A percentile compares a stretch with the other conserved stretches of the same genome.
Conservation (phyloP, 2,113 vertebrate genomes). For the Empidonax traillii region DNA sequence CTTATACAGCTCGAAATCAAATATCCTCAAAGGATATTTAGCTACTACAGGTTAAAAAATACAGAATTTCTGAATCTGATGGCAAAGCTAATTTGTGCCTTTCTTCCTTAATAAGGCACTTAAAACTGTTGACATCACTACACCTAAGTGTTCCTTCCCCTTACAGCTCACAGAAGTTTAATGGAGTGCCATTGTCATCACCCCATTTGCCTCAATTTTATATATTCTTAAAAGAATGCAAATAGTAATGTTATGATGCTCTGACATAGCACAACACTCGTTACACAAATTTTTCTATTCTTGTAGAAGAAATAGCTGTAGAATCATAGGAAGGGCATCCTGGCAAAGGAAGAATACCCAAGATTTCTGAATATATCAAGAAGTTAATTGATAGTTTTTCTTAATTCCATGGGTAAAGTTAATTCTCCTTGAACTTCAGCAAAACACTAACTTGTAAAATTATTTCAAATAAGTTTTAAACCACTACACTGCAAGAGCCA, state of each 20-base stretch:
- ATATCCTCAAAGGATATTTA: neutral
- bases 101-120: neutral
- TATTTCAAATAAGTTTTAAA: neutral
- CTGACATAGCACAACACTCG: neutral
- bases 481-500: neutral
- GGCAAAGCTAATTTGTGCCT: neutral
- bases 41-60: neutral
- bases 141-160: neutral
- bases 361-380: neutral
- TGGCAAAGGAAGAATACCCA: neutral
- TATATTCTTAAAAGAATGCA: neutral
- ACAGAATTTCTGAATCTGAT: neutral
- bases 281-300: neutral
- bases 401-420: neutral
- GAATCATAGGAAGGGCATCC: neutral
- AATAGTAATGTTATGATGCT: neutral
- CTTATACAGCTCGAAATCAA: neutral
- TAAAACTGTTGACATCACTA: neutral
- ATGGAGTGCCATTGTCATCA: neutral
- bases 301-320: neutral
- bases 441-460: neutral
- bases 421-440: neutral
- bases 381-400: neutral
- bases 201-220: neutral
- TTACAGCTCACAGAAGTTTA: neutral